Evolutionary conservation across 2,797 vertebrate genomes (phyloP).

Genomic region (Spatula versicolor): DNA sequence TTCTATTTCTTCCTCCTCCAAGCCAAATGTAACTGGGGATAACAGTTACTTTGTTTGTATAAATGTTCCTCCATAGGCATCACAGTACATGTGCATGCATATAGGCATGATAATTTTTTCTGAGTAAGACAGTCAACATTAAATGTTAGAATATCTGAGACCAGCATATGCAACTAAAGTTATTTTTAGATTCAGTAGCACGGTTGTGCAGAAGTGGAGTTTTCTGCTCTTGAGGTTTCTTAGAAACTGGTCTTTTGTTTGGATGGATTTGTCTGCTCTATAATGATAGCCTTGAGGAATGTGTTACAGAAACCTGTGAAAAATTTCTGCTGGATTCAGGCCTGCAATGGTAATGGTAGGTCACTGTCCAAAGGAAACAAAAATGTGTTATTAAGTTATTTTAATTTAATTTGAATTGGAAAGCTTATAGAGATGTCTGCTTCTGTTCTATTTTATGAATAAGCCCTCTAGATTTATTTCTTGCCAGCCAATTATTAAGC

Average conservation of each 20-base stretch:
- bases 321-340: conserved; percentile 11
- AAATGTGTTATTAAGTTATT: conserved; percentile 69
- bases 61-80: background rate
- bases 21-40: background rate
- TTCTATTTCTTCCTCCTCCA: background rate
- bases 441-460: conserved; percentile 58
- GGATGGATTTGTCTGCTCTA: conserved; percentile 29
- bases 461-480: conserved; percentile 61
- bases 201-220: background rate
- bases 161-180: background rate
- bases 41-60: background rate
- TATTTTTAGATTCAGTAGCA: conserved; percentile 42
- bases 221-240: conserved; percentile 22
- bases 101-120: background rate
- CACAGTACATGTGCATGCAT: background rate
- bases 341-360: conserved; percentile 37
- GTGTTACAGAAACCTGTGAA: conserved; percentile 35
- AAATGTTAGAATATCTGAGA: conserved; percentile 10
- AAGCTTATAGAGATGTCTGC: conserved; percentile 53
- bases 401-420: conserved; percentile 70
- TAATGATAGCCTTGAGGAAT: conserved; percentile 51
- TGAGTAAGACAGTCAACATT: background rate
- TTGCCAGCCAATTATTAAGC: conserved; percentile 37
- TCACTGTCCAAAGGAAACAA: conserved; percentile 56
- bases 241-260: conserved; percentile 47